Percentiles rank a stretch among this genome's conserved stretches.
phyloP scores from a whole-genome alignment of 92 coral and sea anemone species.

The Paramuricea clavata region DNA sequence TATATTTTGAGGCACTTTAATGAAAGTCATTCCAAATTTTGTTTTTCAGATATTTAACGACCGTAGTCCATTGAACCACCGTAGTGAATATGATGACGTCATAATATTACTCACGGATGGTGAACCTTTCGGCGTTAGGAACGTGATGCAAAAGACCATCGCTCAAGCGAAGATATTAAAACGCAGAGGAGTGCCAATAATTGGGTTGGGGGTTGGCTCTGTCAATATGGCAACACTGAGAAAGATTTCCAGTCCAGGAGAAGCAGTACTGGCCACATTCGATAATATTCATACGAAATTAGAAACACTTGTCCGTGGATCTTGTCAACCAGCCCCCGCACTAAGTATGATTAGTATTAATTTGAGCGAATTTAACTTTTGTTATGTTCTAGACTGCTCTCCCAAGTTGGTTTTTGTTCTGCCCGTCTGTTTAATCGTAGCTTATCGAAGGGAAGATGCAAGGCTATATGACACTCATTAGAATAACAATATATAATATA shows the following conservation, averaged over 20 bases:
- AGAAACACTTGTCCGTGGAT: neutral
- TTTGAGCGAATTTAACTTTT: neutral
- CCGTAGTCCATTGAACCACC: neutral
- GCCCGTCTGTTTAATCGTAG: too few species aligned
- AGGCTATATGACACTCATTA: too few species aligned
- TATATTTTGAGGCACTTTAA: too few species aligned
- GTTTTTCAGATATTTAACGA: neutral
- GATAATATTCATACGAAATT: neutral
- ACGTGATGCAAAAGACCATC: neutral
- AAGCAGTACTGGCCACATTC: neutral
- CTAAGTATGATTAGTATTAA: neutral
- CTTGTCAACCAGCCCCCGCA: neutral
- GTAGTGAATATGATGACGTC: neutral
- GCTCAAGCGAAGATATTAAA: neutral
- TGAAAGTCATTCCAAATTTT: too few species aligned
- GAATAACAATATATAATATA: too few species aligned
- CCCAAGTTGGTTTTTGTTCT: too few species aligned
- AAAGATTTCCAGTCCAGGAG: neutral
- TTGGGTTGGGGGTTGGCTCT: conserved; percentile 9
- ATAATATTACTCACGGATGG: conserved; percentile 15
- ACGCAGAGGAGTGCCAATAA: neutral
- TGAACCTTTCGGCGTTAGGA: neutral
- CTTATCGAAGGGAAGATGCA: too few species aligned
- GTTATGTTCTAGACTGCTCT: too few species aligned
- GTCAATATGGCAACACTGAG: neutral